Evolutionary conservation across 2,888 invertebrate species (phyloP), one percentile per base, ranked within the genome.

Genomic region (Apotomis betuletana): DNA sequence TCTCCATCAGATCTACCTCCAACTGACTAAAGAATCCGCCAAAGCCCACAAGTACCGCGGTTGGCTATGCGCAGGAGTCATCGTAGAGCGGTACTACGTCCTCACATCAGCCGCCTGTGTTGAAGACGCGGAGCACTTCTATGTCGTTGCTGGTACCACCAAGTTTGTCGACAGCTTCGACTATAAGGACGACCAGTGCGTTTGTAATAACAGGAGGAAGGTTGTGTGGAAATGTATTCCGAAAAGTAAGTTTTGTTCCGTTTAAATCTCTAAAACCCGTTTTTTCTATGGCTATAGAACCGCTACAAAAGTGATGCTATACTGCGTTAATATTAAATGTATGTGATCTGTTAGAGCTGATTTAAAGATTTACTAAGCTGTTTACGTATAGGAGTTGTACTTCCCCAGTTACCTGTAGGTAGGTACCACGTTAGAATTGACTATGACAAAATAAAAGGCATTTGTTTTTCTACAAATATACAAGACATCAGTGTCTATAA

Each of bases 141-240:
- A 92, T 77, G 86, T 93, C 1, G 91, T 92, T 55, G 85, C 90
- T 12, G 92, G 92, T 4, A 93, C 92, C 6, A 88, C 88, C 0
- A 89, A 86, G 73, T 92, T 87, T 67, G 84, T 92, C 0, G 92
- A 91, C 74, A 91, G 91, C 75, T 88, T 89, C 71, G 91, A 92
- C 74, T 91, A 89, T 59, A 92, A 91, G 74, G 78, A 54, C 1
- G 84, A 92, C 68, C 82, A 89, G 0, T 93, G 92, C 73, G 89
- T 90, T 5, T 90, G 91, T 77, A 88, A 90, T 60, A 86, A 91
- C 76, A 80, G 92, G 3, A 84, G 92, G 3, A 86, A 81, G 74
- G 92, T 92, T 27, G 87, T 93, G 0, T 93, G 92, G 92, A 92
- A 92, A 76, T 93, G 92, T 81, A 88, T 92, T 52, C 92, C 92